phyloP scores from a whole-genome alignment of 1,140 invertebrate genomes.

The Archegozetes longisetosus region DNA sequence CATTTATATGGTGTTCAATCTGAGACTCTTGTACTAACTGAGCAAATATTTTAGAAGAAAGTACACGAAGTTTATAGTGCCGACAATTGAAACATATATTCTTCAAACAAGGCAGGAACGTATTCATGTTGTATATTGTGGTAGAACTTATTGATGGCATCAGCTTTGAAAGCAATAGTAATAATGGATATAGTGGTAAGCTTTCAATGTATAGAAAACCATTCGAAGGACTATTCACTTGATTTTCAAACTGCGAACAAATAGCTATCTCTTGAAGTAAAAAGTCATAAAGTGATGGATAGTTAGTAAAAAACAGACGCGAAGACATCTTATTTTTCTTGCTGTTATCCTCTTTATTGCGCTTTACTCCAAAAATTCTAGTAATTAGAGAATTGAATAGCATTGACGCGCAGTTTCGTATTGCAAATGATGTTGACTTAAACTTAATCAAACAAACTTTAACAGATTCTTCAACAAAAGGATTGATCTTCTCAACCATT shows the following conservation, averaged over 20 bases:
- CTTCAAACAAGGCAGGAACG: constrained; percentile 29
- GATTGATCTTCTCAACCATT: constrained; percentile 50
- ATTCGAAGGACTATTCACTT: constrained; percentile 15
- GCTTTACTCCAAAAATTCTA: constrained; percentile 73
- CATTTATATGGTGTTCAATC: not conserved
- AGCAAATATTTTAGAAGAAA: constrained; percentile 46
- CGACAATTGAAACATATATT: constrained; percentile 36
- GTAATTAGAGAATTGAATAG: constrained; percentile 67
- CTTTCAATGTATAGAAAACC: constrained; percentile 25
- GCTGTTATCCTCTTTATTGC: constrained; percentile 46
- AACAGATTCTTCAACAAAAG: constrained; percentile 38
- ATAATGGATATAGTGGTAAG: constrained; percentile 49
- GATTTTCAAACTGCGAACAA: constrained; percentile 14
- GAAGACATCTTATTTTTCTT: constrained; percentile 51
- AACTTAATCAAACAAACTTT: constrained; percentile 4
- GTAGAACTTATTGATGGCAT: constrained; percentile 53
- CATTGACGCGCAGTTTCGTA: constrained; percentile 67
- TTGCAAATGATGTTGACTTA: constrained; percentile 9
- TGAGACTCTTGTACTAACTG: constrained; percentile 36
- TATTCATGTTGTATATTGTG: constrained; percentile 42
- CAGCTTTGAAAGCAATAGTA: constrained; percentile 58
- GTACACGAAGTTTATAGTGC: constrained; percentile 43
- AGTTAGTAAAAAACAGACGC: constrained; percentile 64
- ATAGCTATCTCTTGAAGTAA: constrained; percentile 12
- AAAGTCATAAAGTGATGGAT: constrained; percentile 37